These are phyloP conservation scores for Dusona sp. DNA, from an alignment of 2,888 invertebrate species.

Conservation along the genomic window DNA sequence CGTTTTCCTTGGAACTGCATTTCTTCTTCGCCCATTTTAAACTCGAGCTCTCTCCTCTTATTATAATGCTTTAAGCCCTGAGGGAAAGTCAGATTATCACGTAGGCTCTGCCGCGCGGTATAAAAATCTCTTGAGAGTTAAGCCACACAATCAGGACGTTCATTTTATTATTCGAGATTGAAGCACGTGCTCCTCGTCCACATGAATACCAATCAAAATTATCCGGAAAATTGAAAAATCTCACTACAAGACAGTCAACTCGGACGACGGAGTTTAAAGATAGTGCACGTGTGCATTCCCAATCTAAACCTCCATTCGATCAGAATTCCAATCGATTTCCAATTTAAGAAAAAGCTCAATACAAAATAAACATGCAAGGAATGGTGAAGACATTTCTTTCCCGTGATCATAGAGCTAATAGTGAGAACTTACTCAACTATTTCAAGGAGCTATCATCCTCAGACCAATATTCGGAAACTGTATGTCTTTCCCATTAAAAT, in stretches of 20 bases:
- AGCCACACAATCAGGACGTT: slow-evolving; percentile 12
- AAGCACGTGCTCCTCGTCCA: slow-evolving; percentile 20
- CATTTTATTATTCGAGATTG: slow-evolving; percentile 38
- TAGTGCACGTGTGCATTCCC: background rate
- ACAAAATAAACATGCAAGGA: background rate
- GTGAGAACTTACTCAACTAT: background rate
- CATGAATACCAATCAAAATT: slow-evolving; percentile 47
- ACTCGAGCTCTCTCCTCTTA: slow-evolving; percentile 9
- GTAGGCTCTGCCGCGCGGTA: slow-evolving; percentile 18
- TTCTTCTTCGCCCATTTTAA: slow-evolving; percentile 4
- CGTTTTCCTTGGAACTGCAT: slow-evolving; percentile 6
- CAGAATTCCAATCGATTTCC: slow-evolving; percentile 5
- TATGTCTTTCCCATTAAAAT: background rate
- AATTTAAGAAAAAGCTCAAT: background rate
- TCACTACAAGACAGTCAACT: slow-evolving; percentile 14
- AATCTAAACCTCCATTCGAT: background rate
- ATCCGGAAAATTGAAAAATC: slow-evolving; percentile 43
- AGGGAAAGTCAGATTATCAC: slow-evolving; percentile 31
- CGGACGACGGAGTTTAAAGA: slow-evolving; percentile 7
- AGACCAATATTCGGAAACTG: background rate
- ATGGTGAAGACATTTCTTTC: background rate
- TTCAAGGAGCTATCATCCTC: background rate
- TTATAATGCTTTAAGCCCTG: slow-evolving; percentile 37
- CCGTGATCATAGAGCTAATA: background rate
- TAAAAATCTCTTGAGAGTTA: slow-evolving; percentile 6